Evolutionary conservation across 2,888 invertebrate species (phyloP), one percentile per base, ranked within the genome.

Genomic region (Acrocyrtus sp.): DNA sequence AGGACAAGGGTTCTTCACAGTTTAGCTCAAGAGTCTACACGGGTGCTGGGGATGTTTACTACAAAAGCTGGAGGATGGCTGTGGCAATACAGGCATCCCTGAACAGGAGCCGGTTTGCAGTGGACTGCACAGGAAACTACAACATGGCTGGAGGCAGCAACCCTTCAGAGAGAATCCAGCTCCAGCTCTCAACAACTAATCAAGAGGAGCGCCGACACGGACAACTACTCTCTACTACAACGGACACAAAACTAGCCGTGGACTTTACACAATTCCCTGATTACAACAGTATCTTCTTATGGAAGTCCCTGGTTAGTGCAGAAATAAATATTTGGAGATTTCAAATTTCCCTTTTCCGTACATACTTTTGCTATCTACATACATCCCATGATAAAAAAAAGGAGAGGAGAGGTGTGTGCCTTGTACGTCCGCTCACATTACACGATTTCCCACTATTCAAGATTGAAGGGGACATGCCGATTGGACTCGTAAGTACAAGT

Each of bases 241-340:
- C 43, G 6, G 63, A 70, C 26, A 70, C 63, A n/a, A 56, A 57
- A 26, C 15, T 70, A 8, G 12, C 24, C 29, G 41, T 58, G 5
- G 70, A 57, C 8, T 70, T 56, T 15, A 39, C 63, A 0, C 58
- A 70, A 24, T 57, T 54, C 39, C 63, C 70, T 21, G 51, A 70
- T 27, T 70, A 70, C 62, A 70, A 70, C 34, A 29, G 27, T 6
- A 26, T 50, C 2, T 29, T 62, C 34, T 26, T 51, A 15, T 70
- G 62, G 70, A 63, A 63, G 27, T 70, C 58, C n/a, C 47, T 51
- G 70, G 70, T 70, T 8, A 45, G 62, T 41, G n/a, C n/a, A n/a
- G n/a, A n/a, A n/a, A n/a, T n/a, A n/a, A n/a, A n/a, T n/a, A n/a
- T n/a, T n/a, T n/a, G n/a, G n/a, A n/a, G n/a, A n/a, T n/a, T n/a